phyloP scores from a whole-genome alignment of 2,113 vertebrate species.

The Brienomyrus longianalis region DNA sequence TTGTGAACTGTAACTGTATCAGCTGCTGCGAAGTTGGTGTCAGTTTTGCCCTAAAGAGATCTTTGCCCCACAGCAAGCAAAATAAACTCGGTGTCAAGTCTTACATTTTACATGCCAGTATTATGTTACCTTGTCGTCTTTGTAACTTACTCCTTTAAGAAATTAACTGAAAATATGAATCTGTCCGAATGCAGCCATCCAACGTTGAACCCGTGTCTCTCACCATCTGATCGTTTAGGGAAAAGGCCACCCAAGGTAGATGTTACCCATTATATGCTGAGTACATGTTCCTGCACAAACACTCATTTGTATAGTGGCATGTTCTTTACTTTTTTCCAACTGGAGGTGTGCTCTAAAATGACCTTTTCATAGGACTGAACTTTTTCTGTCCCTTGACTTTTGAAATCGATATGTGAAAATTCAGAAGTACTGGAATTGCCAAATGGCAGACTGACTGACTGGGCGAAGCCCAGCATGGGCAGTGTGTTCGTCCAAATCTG shows the following conservation, averaged over 20 bases:
- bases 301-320: not conserved
- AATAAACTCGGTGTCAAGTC: not conserved
- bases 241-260: not conserved
- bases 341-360: not conserved
- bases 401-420: slow-evolving; percentile 5
- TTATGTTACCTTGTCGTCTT: slow-evolving; percentile 13
- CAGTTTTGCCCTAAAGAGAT: not conserved
- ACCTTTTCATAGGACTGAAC: not conserved
- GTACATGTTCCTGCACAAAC: not conserved
- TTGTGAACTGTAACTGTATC: not conserved
- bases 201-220: not conserved
- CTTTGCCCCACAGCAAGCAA: not conserved
- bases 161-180: not conserved
- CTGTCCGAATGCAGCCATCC: not conserved
- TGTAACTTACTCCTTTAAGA: not conserved
- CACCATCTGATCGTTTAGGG: not conserved
- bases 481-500: not conserved
- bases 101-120: not conserved
- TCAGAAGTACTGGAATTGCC: slow-evolving; percentile 17
- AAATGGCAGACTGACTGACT: not conserved
- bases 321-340: slow-evolving; percentile 3
- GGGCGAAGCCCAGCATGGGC: too few species aligned
- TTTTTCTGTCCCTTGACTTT: slow-evolving; percentile 1
- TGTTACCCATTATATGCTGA: not conserved
- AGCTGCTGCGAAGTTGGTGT: slow-evolving; percentile 14